Evolutionary conservation across 2,113 vertebrate species (phyloP).

Genomic region (Pandion haliaetus): DNA sequence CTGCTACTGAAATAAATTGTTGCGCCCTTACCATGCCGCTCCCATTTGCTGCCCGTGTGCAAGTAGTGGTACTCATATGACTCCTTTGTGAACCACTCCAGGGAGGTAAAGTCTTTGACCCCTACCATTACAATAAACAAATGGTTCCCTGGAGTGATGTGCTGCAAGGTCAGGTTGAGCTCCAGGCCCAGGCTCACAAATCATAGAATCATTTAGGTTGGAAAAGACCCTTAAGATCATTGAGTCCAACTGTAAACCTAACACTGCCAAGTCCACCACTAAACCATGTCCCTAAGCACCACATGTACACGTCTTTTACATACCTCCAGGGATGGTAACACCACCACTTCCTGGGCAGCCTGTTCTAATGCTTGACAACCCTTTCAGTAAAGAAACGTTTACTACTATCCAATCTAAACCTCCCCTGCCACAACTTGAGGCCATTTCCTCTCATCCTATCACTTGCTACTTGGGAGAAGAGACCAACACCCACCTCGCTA

Average conservation of each 20-base stretch:
- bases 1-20: background rate
- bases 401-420: background rate
- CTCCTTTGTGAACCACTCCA: background rate
- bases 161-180: background rate
- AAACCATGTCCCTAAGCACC: background rate
- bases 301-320: fast-evolving
- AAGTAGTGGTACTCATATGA: background rate
- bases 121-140: background rate
- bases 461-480: background rate
- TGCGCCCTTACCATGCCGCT: fast-evolving
- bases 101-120: background rate
- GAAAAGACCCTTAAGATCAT: too few species aligned
- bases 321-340: background rate
- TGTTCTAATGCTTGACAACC: background rate
- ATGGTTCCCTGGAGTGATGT: background rate
- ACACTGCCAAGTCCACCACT: too few species aligned
- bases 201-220: background rate
- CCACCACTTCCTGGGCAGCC: background rate
- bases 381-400: background rate
- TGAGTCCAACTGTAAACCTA: too few species aligned
- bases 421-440: background rate
- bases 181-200: background rate
- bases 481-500: fast-evolving
- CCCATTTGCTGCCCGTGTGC: background rate
- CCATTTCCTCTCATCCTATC: background rate